These are phyloP conservation scores for Tortricodes alternella DNA, from an alignment of 2,888 invertebrate species.

Conservation along the genomic window DNA sequence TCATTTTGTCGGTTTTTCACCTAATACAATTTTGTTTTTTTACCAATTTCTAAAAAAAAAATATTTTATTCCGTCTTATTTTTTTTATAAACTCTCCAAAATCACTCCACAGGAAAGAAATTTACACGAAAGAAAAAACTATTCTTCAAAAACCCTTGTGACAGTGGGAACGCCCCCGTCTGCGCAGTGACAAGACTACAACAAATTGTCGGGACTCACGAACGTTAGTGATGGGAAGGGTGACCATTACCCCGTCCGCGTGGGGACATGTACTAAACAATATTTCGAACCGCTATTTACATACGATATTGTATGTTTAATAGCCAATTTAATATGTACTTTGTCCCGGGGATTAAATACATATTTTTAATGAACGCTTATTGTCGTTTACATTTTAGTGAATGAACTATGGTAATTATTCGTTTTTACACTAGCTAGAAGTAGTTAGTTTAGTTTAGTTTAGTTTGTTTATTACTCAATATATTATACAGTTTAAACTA, in stretches of 20 bases:
- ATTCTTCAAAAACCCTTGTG: not conserved
- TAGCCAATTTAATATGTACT: not conserved
- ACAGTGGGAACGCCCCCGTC: conserved; percentile 27
- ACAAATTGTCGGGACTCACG: conserved; percentile 47
- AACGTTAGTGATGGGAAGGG: conserved; percentile 35
- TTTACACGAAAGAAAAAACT: too few species aligned
- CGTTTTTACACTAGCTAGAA: too few species aligned
- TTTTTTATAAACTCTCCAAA: not conserved
- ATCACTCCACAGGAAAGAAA: too few species aligned
- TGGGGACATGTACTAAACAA: conserved; percentile 28
- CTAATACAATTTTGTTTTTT: too few species aligned
- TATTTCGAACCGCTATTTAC: conserved; percentile 28
- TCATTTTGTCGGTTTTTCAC: too few species aligned
- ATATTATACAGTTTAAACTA: too few species aligned
- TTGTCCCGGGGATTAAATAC: not conserved
- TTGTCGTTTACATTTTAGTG: too few species aligned
- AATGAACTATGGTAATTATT: too few species aligned
- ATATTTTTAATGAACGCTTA: not conserved
- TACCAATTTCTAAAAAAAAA: too few species aligned
- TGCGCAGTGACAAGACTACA: conserved; percentile 39
- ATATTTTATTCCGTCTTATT: too few species aligned
- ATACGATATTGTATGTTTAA: conserved; percentile 15
- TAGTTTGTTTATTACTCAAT: too few species aligned
- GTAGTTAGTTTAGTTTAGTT: too few species aligned
- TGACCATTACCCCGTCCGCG: conserved; percentile 25